phyloP scores from a whole-genome alignment of 1,140 invertebrate species.

The Trialeurodes vaporariorum region DNA sequence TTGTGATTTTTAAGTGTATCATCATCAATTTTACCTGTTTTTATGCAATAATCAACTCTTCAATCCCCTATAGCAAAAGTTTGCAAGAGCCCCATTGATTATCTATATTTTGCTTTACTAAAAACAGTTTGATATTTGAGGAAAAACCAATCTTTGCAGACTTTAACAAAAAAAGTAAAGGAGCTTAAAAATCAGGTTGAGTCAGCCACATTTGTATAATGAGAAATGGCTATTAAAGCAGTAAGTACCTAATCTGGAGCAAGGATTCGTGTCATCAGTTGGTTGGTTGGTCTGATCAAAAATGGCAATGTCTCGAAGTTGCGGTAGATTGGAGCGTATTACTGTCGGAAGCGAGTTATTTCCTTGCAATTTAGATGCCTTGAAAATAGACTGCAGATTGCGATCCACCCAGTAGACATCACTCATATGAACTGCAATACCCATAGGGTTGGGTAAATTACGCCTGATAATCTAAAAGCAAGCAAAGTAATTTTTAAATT shows the following conservation, averaged over 20 bases:
- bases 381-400: constrained; percentile 79
- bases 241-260: constrained; percentile 40
- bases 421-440: constrained; percentile 69
- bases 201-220: background rate
- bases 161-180: background rate
- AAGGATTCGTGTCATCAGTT: constrained; percentile 63
- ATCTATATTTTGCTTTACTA: too few relatives aligned
- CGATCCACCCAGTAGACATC: constrained; percentile 94
- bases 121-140: background rate
- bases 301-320: constrained; percentile 77
- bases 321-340: constrained; percentile 69
- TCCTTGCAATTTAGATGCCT: constrained; percentile 62
- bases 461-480: constrained; percentile 56
- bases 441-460: constrained; percentile 90
- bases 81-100: too few relatives aligned
- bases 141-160: background rate
- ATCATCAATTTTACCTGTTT: too few relatives aligned
- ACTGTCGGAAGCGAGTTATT: constrained; percentile 45
- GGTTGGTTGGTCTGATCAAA: constrained; percentile 82
- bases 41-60: too few relatives aligned
- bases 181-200: background rate
- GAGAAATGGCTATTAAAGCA: too few relatives aligned
- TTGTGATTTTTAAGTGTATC: too few relatives aligned
- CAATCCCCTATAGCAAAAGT: too few relatives aligned
- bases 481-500: constrained; percentile 14